Evolutionary conservation across 1,140 invertebrate species (phyloP).

Genomic region (Globodera ellingtonae): DNA sequence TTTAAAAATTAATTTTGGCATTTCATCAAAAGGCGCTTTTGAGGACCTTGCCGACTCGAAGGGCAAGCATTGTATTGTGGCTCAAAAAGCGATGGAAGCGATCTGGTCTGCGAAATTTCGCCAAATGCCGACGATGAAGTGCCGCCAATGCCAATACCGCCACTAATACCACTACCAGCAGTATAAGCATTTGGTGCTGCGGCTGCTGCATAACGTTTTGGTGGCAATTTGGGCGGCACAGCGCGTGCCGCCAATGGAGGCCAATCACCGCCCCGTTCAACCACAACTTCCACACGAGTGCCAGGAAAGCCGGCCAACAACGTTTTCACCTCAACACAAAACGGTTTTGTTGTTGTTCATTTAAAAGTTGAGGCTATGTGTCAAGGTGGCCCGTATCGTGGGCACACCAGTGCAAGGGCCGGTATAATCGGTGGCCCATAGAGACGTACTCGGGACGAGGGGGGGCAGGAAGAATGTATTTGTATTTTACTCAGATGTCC

Average conservation of each 20-base stretch:
- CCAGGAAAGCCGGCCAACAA: conserved; percentile 81
- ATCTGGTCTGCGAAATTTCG: conserved; percentile 26
- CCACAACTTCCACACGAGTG: conserved; percentile 94
- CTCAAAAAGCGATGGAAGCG: conserved; percentile 26
- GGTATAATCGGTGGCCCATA: too few species aligned
- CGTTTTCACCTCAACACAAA: conserved; percentile 77
- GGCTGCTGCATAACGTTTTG: conserved; percentile 11
- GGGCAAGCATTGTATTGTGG: neutral
- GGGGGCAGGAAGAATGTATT: too few species aligned
- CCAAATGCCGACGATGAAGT: conserved; percentile 3
- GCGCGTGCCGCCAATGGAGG: conserved; percentile 76
- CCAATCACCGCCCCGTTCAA: conserved; percentile 94
- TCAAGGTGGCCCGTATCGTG: too few species aligned
- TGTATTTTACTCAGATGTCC: too few species aligned
- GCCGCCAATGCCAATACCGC: too few species aligned
- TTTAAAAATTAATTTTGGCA: too few species aligned
- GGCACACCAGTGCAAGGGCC: too few species aligned
- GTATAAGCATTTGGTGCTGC: neutral
- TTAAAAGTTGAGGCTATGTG: too few species aligned
- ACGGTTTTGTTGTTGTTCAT: too few species aligned
- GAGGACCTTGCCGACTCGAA: too few species aligned
- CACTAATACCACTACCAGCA: neutral
- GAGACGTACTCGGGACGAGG: too few species aligned
- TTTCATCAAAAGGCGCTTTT: too few species aligned
- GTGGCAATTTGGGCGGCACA: conserved; percentile 6